Evolutionary conservation across 2,888 invertebrate species (phyloP).

Genomic region (Pasiphila rectangulata): DNA sequence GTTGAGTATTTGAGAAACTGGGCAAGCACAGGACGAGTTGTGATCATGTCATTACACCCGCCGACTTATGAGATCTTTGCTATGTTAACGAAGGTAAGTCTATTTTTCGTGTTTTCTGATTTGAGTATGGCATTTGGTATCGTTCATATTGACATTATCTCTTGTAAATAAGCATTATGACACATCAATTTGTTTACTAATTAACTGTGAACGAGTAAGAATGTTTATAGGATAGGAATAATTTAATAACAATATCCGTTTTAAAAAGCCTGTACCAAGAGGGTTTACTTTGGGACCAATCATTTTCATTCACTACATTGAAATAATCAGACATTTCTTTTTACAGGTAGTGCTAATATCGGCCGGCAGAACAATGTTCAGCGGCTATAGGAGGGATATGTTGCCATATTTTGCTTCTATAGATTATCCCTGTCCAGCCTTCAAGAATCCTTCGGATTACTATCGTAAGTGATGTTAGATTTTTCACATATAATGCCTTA

Average conservation of each 20-base stretch:
- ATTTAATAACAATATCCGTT: not conserved
- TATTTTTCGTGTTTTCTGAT: not conserved
- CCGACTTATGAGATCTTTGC: conserved; percentile 97
- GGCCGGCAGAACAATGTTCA: conserved; percentile 94
- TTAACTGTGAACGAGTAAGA: too few species aligned
- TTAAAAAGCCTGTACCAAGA: not conserved
- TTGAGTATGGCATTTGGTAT: conserved; percentile 1
- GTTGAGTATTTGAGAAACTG: conserved; percentile 96
- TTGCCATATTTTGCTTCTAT: conserved; percentile 93
- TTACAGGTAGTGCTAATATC: conserved; percentile 88
- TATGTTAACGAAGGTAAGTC: conserved; percentile 88
- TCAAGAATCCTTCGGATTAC: conserved; percentile 98
- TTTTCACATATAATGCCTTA: too few species aligned
- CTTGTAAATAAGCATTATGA: not conserved
- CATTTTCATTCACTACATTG: not conserved
- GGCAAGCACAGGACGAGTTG: conserved; percentile 90
- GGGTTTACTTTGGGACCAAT: not conserved
- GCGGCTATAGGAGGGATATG: conserved; percentile 93
- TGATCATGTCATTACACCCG: conserved; percentile 94
- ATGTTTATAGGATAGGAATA: too few species aligned
- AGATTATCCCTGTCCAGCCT: conserved; percentile 97
- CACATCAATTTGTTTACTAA: not conserved
- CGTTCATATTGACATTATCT: not conserved
- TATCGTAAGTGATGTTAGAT: too few species aligned
- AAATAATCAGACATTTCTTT: not conserved